A percentile compares a stretch with the other conserved stretches of the same genome.
Evolutionary conservation across 2,888 invertebrate species (phyloP).

Genomic region (Ectemnius cavifrons): DNA sequence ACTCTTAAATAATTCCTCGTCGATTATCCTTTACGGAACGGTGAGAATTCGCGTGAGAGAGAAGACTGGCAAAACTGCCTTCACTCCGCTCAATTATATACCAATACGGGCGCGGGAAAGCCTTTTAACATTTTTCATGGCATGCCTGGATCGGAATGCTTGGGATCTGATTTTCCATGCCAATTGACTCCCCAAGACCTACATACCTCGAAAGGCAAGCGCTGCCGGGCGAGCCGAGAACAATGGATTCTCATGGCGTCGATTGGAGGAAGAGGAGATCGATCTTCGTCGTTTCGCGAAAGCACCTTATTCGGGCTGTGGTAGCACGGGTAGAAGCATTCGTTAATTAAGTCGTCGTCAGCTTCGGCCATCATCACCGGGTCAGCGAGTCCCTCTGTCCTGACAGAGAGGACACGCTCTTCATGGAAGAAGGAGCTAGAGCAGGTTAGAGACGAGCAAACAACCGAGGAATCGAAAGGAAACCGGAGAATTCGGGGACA

Average conservation of each 20-base stretch:
- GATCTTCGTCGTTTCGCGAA: slow-evolving; percentile 44
- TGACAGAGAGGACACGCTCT: background rate
- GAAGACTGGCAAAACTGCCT: background rate
- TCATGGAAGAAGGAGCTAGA: slow-evolving; percentile 14
- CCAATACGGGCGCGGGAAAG: background rate
- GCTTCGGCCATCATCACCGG: slow-evolving; percentile 25
- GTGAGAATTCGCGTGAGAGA: background rate
- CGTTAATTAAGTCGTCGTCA: slow-evolving; percentile 61
- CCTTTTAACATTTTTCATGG: background rate
- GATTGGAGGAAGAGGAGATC: slow-evolving; percentile 10
- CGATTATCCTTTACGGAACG: slow-evolving; percentile 51
- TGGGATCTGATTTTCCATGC: background rate
- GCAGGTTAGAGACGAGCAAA: slow-evolving; percentile 2
- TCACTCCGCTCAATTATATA: slow-evolving; percentile 21
- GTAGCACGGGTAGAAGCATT: slow-evolving; percentile 38
- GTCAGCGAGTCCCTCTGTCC: slow-evolving; percentile 10
- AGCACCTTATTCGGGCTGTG: slow-evolving; percentile 30
- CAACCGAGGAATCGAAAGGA: background rate
- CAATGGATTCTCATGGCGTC: background rate
- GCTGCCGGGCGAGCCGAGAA: background rate
- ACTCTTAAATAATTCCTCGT: slow-evolving; percentile 29
- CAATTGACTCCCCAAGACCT: background rate
- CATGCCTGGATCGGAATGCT: background rate
- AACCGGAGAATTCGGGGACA: slow-evolving; percentile 18
- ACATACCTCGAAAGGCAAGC: background rate